phyloP scores from a whole-genome alignment of 2,797 vertebrate species.

The Halcyon smyrnensis region DNA sequence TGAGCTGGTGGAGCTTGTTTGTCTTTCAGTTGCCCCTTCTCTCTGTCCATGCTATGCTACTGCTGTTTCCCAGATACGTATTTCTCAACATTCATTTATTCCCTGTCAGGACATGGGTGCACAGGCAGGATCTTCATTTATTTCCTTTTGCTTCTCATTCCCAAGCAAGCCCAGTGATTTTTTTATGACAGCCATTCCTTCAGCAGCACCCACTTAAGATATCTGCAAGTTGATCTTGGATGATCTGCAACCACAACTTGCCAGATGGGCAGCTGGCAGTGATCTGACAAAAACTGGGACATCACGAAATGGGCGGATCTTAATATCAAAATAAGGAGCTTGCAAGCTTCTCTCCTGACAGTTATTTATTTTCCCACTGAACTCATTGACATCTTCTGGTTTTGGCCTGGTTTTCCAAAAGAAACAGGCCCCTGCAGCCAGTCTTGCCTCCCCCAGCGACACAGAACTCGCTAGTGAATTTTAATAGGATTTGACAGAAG shows the following conservation, averaged over 20 bases:
- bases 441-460: neutral
- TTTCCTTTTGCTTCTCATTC: constrained; percentile 26
- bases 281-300: constrained; percentile 26
- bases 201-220: constrained; percentile 20
- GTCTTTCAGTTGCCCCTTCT: neutral
- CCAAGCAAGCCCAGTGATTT: neutral
- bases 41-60: neutral
- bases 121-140: neutral
- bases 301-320: neutral
- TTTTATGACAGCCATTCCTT: neutral
- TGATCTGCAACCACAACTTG: neutral
- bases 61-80: neutral
- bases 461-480: neutral
- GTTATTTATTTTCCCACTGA: neutral
- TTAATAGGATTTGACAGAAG: neutral
- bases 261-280: constrained; percentile 48
- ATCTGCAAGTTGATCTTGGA: constrained; percentile 3
- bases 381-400: neutral
- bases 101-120: neutral
- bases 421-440: neutral
- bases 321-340: constrained; percentile 25
- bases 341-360: constrained; percentile 13
- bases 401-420: constrained; percentile 5
- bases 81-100: neutral
- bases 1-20: neutral